A percentile compares a stretch with the other conserved stretches of the same genome.
Evolutionary conservation across 2,888 invertebrate species (phyloP).

Genomic region (Eustalomyia histrio): DNA sequence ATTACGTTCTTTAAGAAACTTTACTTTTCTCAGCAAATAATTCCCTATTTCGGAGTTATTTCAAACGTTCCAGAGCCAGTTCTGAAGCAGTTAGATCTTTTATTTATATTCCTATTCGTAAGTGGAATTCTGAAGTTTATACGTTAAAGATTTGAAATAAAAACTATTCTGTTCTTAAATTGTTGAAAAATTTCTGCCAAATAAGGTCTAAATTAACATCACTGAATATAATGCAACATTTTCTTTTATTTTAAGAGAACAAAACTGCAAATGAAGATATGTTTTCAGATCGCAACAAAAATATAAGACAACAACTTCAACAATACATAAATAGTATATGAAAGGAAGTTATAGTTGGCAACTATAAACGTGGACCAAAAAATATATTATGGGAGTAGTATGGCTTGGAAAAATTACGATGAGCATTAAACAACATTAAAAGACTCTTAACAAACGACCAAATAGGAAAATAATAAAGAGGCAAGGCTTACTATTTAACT

Average conservation of each 20-base stretch:
- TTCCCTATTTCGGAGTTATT: too few species aligned
- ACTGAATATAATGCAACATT: slow-evolving; percentile 43
- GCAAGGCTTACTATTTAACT: slow-evolving; percentile 15
- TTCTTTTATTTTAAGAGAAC: slow-evolving; percentile 68
- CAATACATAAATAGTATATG: slow-evolving; percentile 66
- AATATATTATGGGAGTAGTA: slow-evolving; percentile 51
- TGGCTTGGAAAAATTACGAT: slow-evolving; percentile 76
- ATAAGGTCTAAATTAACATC: neutral
- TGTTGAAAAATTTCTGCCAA: too few species aligned
- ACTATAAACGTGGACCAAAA: slow-evolving; percentile 39
- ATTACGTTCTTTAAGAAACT: too few species aligned
- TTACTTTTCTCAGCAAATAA: too few species aligned
- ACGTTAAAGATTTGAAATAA: too few species aligned
- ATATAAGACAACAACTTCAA: slow-evolving; percentile 47
- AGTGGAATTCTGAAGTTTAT: too few species aligned
- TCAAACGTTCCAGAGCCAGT: too few species aligned
- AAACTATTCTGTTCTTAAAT: too few species aligned
- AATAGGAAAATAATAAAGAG: slow-evolving; percentile 54
- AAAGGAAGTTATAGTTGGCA: slow-evolving; percentile 49
- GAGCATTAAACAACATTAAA: slow-evolving; percentile 78
- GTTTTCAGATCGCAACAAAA: slow-evolving; percentile 74
- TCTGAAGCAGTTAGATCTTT: too few species aligned
- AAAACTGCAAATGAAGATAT: slow-evolving; percentile 76
- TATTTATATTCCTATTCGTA: too few species aligned
- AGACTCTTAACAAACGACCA: slow-evolving; percentile 68